Base-by-base conservation (phyloP, 2,888 invertebrate genomes). In the Troides aeacus region DNA sequence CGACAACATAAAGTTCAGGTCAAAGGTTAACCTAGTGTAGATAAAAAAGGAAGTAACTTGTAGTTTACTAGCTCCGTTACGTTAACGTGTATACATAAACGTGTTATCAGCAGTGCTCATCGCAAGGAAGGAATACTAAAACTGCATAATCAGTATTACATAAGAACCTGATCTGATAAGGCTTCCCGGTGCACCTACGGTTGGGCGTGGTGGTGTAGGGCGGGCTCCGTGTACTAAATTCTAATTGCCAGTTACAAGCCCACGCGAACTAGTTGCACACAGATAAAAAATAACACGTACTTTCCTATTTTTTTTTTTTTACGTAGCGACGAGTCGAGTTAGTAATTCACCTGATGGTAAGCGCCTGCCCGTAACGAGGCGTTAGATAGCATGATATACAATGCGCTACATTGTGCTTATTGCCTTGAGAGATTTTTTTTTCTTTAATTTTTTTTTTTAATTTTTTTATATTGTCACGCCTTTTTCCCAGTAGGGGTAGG, bases 221-320 rank as follows among this genome's bases (percentile, higher is more conserved):
- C 88, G 89, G 85, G 82, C 78, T 78, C 79, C 74, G 81, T 81
- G 84, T 84, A 88, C 90, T 86, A 88, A 84, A 90, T 91, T 87
- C 85, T 86, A 90, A 90, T 88, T 87, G 83, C 86, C 81, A 82
- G 87, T 84, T 86, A 81, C 85, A 76, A 12, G 65, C 78, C 79
- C 85, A 86, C 85, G 85, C 84, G 78, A 87, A 82, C 82, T 82
- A 84, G 84, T 83, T 87, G 85, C 86, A 77, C 84, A 81, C 77
- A 78, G 78, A 78, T 77, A 76, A 76, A 73, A 73, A 63, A 69
- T 58, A 70, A 68, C 66, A 70, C 70, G 30, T 65, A 70, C 7
- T 66, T 53, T 61, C 42, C 15, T 46, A 8, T 15, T 8, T 46
- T 46, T 46, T 15, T 46, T 46, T 46, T 15, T 30, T 30, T 30